Percentiles rank a stretch among this genome's conserved stretches.
Evolutionary conservation across 92 coral and sea anemone genomes (phyloP).

Genomic region (Pocillopora grandis): DNA sequence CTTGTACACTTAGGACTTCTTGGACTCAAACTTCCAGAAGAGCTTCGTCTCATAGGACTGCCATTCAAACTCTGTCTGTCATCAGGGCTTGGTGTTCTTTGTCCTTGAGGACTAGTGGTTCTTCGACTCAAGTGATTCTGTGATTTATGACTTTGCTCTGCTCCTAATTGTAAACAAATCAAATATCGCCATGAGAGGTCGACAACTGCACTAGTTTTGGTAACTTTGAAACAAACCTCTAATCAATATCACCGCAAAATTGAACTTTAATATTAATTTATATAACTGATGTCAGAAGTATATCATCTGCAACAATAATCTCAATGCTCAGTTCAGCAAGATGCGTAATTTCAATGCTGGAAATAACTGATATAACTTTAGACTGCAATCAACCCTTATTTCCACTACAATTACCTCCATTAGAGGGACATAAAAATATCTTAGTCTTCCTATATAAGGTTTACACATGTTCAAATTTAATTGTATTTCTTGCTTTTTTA

Average conservation of each 20-base stretch:
- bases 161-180: background rate
- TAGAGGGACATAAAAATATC: too few species aligned
- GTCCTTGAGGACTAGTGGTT: constrained; percentile 67
- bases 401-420: too few species aligned
- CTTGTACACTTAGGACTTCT: constrained; percentile 70
- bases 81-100: constrained; percentile 62
- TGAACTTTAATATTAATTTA: background rate
- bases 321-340: too few species aligned
- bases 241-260: background rate
- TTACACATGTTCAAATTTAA: too few species aligned
- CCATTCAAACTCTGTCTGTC: constrained; percentile 56
- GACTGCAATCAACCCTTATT: too few species aligned
- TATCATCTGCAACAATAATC: too few species aligned
- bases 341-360: too few species aligned
- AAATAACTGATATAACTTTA: too few species aligned
- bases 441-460: too few species aligned
- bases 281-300: too few species aligned
- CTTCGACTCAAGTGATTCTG: constrained; percentile 32
- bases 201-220: background rate
- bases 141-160: constrained; percentile 23
- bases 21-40: constrained; percentile 81
- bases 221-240: background rate
- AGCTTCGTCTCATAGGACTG: constrained; percentile 62
- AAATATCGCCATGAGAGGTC: background rate
- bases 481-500: too few species aligned